These are phyloP conservation scores for Diarsia brunnea DNA, from an alignment of 2,888 invertebrate species.

Conservation along the genomic window DNA sequence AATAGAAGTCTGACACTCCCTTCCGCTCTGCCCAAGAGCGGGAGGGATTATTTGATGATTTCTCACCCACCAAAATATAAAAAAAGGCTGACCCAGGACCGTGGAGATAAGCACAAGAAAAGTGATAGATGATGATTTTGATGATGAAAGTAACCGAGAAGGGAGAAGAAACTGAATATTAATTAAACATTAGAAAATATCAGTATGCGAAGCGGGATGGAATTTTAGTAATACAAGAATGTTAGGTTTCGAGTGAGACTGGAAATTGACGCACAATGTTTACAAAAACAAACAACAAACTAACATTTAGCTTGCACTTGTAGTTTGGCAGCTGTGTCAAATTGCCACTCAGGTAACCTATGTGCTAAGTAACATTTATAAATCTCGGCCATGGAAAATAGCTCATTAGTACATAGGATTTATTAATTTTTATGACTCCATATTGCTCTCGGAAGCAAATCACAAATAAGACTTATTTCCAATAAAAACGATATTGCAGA, in stretches of 20 bases:
- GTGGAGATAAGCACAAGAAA: too few species aligned
- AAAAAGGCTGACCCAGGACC: too few species aligned
- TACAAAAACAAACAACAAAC: not conserved
- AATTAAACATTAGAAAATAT: not conserved
- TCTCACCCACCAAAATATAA: too few species aligned
- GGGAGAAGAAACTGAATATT: not conserved
- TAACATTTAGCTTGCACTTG: not conserved
- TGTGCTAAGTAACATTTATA: not conserved
- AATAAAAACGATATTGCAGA: conserved; percentile 7
- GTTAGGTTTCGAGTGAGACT: not conserved
- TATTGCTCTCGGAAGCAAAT: not conserved
- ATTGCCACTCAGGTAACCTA: not conserved
- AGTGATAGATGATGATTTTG: too few species aligned
- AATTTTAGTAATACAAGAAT: not conserved
- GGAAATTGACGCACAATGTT: too few species aligned
- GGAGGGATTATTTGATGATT: too few species aligned
- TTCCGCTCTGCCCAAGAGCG: too few species aligned
- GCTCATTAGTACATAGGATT: not conserved
- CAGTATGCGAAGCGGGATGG: not conserved
- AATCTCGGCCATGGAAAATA: not conserved
- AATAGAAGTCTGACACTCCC: too few species aligned
- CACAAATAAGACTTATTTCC: conserved; percentile 2
- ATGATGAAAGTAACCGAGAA: not conserved
- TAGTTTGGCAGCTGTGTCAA: not conserved
- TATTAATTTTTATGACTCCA: not conserved